Conservation (phyloP, 2,797 vertebrate species). For the Sylvia borin region DNA sequence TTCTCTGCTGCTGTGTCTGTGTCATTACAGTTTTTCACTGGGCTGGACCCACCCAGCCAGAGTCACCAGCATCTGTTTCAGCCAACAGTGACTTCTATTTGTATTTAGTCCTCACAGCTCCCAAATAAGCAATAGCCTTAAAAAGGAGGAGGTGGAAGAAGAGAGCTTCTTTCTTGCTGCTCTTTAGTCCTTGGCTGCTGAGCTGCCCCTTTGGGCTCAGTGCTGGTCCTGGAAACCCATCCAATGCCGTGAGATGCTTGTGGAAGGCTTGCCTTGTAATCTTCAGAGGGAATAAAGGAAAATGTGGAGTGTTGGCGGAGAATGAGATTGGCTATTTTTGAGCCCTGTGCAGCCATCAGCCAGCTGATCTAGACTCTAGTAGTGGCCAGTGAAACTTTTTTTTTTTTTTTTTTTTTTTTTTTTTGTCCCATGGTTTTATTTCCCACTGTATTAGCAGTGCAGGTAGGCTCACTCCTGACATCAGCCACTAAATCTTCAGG, state of each 20-base stretch:
- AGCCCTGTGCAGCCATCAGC: neutral
- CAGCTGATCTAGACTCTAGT: neutral
- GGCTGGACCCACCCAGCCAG: neutral
- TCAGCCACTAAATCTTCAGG: neutral
- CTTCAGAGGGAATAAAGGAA: neutral
- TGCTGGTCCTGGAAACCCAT: neutral
- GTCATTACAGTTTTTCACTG: neutral
- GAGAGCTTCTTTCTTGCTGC: neutral
- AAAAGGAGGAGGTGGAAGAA: neutral
- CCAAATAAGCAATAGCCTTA: neutral
- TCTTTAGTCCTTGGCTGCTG: neutral
- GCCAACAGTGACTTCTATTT: neutral
- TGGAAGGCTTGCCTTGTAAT: neutral
- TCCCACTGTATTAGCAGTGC: neutral
- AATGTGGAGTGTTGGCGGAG: neutral
- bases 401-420: too few relatives aligned
- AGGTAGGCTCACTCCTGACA: neutral
- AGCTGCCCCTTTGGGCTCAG: neutral
- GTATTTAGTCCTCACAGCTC: neutral
- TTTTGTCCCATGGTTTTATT: neutral
- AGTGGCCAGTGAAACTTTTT: neutral
- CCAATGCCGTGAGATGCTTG: neutral
- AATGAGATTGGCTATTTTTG: neutral
- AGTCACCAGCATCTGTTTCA: neutral
- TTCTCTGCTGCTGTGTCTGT: neutral